Conservation (phyloP, 2,888 invertebrate genomes). For the Philereme transversata region DNA sequence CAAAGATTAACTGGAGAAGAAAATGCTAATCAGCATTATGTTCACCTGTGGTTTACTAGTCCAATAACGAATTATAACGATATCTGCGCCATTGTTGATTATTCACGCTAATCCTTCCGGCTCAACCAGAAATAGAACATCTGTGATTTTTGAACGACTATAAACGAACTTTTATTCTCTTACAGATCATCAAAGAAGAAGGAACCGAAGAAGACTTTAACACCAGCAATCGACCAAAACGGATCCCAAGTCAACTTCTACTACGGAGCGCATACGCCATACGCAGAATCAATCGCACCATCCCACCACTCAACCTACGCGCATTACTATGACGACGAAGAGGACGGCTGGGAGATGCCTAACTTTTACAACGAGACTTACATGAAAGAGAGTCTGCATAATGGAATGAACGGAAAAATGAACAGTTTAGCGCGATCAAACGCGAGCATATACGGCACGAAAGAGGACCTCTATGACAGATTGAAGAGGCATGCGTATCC, state of each 20-base stretch:
- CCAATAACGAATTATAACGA: too few relatives aligned
- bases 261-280: constrained; percentile 96
- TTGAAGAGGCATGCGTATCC: constrained; percentile 97
- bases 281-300: constrained; percentile 97
- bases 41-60: too few relatives aligned
- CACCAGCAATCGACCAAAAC: constrained; percentile 94
- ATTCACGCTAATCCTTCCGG: too few relatives aligned
- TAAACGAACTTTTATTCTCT: constrained; percentile 6
- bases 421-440: constrained; percentile 96
- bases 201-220: constrained; percentile 95
- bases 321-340: constrained; percentile 97
- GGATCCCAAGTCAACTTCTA: constrained; percentile 98
- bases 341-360: constrained; percentile 99
- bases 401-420: constrained; percentile 93
- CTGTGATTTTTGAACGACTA: too few relatives aligned
- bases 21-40: too few relatives aligned
- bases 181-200: constrained; percentile 91
- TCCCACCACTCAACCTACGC: constrained; percentile 98
- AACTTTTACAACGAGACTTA: constrained; percentile 98
- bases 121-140: too few relatives aligned
- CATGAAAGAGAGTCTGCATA: constrained; percentile 96
- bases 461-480: constrained; percentile 97
- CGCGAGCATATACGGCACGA: constrained; percentile 96
- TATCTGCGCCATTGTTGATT: too few relatives aligned
- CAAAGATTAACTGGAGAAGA: too few relatives aligned